Conservation (phyloP, 2,888 invertebrate species). For the Linnaemya tessellans region DNA sequence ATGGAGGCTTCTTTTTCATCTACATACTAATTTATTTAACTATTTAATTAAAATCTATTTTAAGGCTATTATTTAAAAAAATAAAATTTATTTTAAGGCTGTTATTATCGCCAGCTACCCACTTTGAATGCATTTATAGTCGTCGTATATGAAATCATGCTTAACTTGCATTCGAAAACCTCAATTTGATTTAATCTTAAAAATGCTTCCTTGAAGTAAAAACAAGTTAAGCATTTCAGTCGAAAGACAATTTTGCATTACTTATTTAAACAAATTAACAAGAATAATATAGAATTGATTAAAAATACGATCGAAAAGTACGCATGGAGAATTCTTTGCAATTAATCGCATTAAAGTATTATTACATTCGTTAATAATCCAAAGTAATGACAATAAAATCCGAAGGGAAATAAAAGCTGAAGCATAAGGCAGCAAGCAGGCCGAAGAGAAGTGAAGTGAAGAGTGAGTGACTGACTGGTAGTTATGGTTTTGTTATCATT, state of each 20-base stretch:
- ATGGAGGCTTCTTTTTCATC: too few species aligned
- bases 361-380: conserved; percentile 73
- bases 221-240: background rate
- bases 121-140: too few species aligned
- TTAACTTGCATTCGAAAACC: background rate
- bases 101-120: too few species aligned
- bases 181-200: background rate
- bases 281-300: conserved; percentile 12
- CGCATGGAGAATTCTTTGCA: conserved; percentile 39
- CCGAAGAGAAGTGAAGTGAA: background rate
- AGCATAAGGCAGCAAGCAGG: background rate
- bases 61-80: too few species aligned
- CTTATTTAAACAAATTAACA: conserved; percentile 47
- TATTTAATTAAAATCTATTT: too few species aligned
- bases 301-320: conserved; percentile 19
- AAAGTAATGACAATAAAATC: conserved; percentile 76
- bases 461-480: conserved; percentile 75
- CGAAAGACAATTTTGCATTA: conserved; percentile 7
- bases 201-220: background rate
- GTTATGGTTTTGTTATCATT: conserved; percentile 73
- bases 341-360: conserved; percentile 74
- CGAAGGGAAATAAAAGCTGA: conserved; percentile 51
- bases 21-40: too few species aligned
- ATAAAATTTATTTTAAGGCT: too few species aligned
- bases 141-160: background rate